Conservation (phyloP, 92 coral and sea anemone species). For the Micromussa lordhowensis region DNA sequence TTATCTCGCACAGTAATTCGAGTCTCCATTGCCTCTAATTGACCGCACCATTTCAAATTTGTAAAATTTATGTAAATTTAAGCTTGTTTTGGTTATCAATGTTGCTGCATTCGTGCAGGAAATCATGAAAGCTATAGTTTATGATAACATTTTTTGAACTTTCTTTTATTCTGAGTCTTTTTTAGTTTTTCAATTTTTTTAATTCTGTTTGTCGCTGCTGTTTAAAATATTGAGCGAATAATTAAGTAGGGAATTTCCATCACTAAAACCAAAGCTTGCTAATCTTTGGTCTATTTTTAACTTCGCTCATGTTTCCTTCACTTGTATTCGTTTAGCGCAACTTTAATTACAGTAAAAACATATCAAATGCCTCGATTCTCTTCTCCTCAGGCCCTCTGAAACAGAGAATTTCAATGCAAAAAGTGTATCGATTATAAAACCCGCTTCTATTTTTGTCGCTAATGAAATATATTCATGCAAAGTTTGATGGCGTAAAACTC, state of each 20-base stretch:
- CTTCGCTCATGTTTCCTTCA: not conserved
- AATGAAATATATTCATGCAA: constrained; percentile 7
- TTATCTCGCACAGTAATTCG: not conserved
- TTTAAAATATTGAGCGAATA: not conserved
- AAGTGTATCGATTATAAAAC: not conserved
- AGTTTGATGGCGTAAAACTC: not conserved
- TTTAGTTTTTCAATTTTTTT: not conserved
- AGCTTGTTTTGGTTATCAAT: constrained; percentile 3
- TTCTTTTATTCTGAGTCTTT: not conserved
- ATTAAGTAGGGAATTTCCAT: not conserved
- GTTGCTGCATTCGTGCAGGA: not conserved
- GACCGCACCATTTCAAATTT: not conserved
- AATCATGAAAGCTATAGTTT: not conserved
- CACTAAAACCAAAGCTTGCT: not conserved
- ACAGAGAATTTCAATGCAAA: not conserved
- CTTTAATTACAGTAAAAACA: not conserved
- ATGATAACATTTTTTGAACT: not conserved
- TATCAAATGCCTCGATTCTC: not conserved
- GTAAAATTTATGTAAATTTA: constrained; percentile 6
- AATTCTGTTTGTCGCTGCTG: not conserved
- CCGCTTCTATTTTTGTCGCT: not conserved
- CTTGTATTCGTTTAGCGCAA: not conserved
- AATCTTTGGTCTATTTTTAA: not conserved
- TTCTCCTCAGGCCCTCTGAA: not conserved
- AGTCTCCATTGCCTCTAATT: not conserved